phyloP scores from a whole-genome alignment of 2,113 vertebrate genomes.

The Takifugu flavidus region DNA sequence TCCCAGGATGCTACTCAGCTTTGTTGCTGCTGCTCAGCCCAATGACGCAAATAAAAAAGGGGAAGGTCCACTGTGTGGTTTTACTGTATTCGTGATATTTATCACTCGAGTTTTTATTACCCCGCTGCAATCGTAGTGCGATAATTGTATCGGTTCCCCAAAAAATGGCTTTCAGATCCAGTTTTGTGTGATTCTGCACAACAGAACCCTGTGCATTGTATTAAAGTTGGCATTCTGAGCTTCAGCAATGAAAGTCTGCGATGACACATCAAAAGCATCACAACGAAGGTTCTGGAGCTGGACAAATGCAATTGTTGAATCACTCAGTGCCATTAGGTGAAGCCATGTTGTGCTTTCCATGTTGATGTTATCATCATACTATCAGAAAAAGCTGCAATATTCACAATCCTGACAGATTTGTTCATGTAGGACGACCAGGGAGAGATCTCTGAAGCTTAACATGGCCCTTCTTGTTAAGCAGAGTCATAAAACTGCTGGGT shows the following conservation, averaged over 20 bases:
- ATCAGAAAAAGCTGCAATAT: background rate
- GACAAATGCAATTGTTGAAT: conserved; percentile 16
- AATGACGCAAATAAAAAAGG: background rate
- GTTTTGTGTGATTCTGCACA: too few species aligned
- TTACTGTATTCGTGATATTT: too few species aligned
- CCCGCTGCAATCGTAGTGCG: too few species aligned
- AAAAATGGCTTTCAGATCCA: too few species aligned
- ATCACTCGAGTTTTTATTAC: too few species aligned
- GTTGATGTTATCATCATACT: conserved; percentile 10
- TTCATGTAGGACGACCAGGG: background rate
- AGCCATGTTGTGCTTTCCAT: conserved; percentile 19
- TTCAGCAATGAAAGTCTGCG: background rate
- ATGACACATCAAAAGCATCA: conserved; percentile 1
- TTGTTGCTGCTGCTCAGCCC: background rate
- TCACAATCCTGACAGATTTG: background rate
- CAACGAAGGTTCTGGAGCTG: background rate
- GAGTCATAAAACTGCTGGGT: background rate
- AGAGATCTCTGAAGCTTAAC: conserved; percentile 8
- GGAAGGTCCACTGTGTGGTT: background rate
- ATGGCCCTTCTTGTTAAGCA: background rate
- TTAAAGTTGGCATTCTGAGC: background rate
- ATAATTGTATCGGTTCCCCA: too few species aligned
- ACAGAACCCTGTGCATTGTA: too few species aligned
- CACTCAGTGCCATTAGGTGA: conserved; percentile 30
- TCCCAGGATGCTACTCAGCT: background rate